Evolutionary conservation across 2,888 invertebrate species (phyloP).

Genomic region (Limnephilus marmoratus): DNA sequence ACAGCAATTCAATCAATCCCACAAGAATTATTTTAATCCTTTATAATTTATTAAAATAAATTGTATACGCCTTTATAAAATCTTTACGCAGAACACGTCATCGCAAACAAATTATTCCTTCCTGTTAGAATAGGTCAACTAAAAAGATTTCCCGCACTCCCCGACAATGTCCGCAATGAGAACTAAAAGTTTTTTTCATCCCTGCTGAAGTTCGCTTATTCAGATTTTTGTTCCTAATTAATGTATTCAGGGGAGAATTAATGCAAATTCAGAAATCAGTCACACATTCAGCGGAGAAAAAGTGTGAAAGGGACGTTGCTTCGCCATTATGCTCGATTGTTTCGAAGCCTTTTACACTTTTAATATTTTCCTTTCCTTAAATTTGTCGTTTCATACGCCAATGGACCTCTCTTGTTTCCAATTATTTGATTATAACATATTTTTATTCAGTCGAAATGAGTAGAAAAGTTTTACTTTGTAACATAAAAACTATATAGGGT

Average conservation of each 20-base stretch:
- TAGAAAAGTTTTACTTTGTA: not conserved
- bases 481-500: too few relatives aligned
- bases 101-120: not conserved
- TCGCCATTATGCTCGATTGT: constrained; percentile 62
- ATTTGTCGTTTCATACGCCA: constrained; percentile 50
- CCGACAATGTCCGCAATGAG: constrained; percentile 18
- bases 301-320: constrained; percentile 55
- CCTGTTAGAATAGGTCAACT: not conserved
- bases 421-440: constrained; percentile 6
- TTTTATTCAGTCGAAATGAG: not conserved
- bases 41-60: too few relatives aligned
- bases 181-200: constrained; percentile 53
- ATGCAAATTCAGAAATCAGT: constrained; percentile 62
- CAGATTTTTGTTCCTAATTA: constrained; percentile 59
- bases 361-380: constrained; percentile 50
- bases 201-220: constrained; percentile 44
- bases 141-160: not conserved
- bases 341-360: constrained; percentile 54
- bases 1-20: not conserved
- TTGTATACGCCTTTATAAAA: not conserved
- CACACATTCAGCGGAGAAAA: constrained; percentile 59
- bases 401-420: constrained; percentile 46
- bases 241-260: constrained; percentile 59
- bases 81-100: not conserved
- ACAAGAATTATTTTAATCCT: not conserved